Evolutionary conservation across 2,888 invertebrate species (phyloP).

Genomic region (Dynastes hyllus): DNA sequence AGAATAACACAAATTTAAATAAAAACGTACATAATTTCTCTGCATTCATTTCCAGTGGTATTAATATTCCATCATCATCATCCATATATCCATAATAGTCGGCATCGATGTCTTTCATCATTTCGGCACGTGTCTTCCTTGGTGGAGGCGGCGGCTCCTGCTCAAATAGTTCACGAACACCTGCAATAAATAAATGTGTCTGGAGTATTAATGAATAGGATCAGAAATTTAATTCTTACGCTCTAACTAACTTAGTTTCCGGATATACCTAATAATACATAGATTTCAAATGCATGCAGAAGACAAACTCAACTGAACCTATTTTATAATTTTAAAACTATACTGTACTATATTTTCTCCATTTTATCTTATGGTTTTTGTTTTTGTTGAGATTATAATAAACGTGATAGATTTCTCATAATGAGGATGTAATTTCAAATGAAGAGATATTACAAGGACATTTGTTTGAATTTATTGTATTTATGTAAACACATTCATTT

Average conservation of each 20-base stretch:
- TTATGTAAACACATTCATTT: neutral
- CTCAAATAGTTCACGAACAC: constrained; percentile 97
- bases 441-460: neutral
- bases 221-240: neutral
- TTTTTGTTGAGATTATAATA: constrained; percentile 6
- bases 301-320: neutral
- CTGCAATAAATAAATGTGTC: constrained; percentile 66
- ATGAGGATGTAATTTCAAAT: constrained; percentile 6
- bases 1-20: neutral
- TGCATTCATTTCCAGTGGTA: constrained; percentile 88
- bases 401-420: constrained; percentile 14
- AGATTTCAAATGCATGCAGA: constrained; percentile 1
- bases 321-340: neutral
- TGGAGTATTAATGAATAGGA: constrained; percentile 31
- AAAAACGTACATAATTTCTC: constrained; percentile 79
- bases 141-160: constrained; percentile 94
- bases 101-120: constrained; percentile 98
- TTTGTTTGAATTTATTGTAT: neutral
- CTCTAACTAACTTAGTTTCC: neutral
- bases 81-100: constrained; percentile 99
- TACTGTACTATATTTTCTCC: neutral
- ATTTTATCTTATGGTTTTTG: constrained; percentile 5
- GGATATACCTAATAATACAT: neutral
- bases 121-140: constrained; percentile 93
- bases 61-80: constrained; percentile 96